Percentiles rank a stretch among this genome's conserved stretches.
phyloP scores from a whole-genome alignment of 2,888 invertebrate genomes.

The Dioctria linearis region DNA sequence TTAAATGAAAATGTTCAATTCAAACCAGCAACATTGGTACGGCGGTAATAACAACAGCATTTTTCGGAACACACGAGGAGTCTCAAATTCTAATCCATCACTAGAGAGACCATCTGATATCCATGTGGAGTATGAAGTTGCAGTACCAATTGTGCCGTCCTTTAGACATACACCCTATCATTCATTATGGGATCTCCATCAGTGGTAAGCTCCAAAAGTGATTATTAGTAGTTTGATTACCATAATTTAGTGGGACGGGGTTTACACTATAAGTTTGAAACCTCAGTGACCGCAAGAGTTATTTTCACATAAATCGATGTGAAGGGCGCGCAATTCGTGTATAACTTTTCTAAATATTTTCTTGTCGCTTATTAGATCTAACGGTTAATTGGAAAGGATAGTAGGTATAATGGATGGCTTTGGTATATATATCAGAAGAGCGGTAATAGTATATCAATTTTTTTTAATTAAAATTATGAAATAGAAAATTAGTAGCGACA shows the following conservation, averaged over 20 bases:
- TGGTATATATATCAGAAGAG: too few species aligned
- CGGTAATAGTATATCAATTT: too few species aligned
- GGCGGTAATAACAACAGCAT: constrained; percentile 61
- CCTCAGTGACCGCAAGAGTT: not conserved
- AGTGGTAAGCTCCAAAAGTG: constrained; percentile 66
- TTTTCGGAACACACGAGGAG: constrained; percentile 51
- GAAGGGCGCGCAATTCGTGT: not conserved
- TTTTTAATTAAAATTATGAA: too few species aligned
- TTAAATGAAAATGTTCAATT: constrained; percentile 64
- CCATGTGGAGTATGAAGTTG: constrained; percentile 70
- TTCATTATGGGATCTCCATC: constrained; percentile 70
- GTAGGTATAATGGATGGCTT: not conserved
- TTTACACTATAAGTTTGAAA: not conserved
- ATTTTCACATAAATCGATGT: constrained; percentile 21
- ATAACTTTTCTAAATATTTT: constrained; percentile 2
- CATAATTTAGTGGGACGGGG: not conserved
- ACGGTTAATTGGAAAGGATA: not conserved
- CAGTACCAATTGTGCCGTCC: constrained; percentile 69
- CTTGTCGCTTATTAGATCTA: not conserved
- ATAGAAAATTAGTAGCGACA: too few species aligned
- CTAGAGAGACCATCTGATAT: constrained; percentile 64
- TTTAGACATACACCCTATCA: constrained; percentile 71
- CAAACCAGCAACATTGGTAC: constrained; percentile 68
- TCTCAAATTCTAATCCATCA: constrained; percentile 69
- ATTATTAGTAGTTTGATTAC: not conserved